Evolutionary conservation across 1,140 invertebrate genomes (phyloP).

Genomic region (Drosophila tristis): DNA sequence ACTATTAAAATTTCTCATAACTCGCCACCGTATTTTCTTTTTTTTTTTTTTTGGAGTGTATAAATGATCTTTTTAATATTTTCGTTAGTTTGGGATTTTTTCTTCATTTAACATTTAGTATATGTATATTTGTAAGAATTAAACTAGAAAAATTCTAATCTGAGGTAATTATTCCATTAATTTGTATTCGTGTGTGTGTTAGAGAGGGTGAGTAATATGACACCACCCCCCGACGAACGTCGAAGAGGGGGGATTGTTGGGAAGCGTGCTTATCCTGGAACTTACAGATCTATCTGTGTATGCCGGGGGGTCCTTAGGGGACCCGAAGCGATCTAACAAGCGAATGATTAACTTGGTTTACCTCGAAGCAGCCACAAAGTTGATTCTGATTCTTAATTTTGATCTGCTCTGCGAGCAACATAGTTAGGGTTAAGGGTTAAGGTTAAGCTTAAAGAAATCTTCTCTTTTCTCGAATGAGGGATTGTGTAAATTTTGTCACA

Average conservation of each 20-base stretch:
- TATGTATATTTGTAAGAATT: constrained; percentile 80
- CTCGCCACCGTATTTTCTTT: constrained; percentile 36
- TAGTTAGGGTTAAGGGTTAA: constrained; percentile 20
- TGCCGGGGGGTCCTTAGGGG: constrained; percentile 37
- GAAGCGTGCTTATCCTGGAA: constrained; percentile 71
- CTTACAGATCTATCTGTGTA: constrained; percentile 42
- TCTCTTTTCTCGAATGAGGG: constrained; percentile 12
- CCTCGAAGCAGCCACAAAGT: constrained; percentile 76
- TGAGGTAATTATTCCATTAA: constrained; percentile 83
- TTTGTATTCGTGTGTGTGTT: constrained; percentile 71
- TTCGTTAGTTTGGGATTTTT: constrained; percentile 40
- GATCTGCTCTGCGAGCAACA: constrained; percentile 57
- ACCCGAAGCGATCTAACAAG: constrained; percentile 61
- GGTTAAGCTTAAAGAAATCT: constrained; percentile 1
- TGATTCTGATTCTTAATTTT: constrained; percentile 43
- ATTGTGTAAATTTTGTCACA: constrained; percentile 69
- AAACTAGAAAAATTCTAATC: constrained; percentile 83
- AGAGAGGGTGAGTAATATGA: constrained; percentile 53
- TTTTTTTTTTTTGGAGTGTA: constrained; percentile 39
- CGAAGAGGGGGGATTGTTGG: constrained; percentile 30
- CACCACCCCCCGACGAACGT: constrained; percentile 7
- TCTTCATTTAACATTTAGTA: constrained; percentile 63
- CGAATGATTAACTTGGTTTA: constrained; percentile 56
- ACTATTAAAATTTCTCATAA: constrained; percentile 76
- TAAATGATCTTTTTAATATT: constrained; percentile 48